Evolutionary conservation across 2,888 invertebrate genomes (phyloP).

Genomic region (Kryphioiulus occultus): DNA sequence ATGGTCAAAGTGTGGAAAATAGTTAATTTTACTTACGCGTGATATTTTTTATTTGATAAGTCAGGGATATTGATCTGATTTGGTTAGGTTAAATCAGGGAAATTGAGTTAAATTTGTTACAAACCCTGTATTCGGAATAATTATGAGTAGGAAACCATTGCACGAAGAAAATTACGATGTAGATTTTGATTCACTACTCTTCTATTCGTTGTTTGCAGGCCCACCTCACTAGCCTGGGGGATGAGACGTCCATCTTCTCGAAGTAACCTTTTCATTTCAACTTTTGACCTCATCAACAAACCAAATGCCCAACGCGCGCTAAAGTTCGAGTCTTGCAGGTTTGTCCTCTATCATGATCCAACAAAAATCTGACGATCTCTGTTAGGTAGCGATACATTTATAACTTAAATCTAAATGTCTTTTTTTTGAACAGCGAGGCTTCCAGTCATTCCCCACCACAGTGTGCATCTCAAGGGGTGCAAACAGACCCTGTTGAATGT

Average conservation of each 20-base stretch:
- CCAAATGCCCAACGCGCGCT: constrained; percentile 41
- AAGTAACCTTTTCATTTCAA: constrained; percentile 53
- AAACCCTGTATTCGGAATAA: no score
- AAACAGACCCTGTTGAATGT: constrained; percentile 7
- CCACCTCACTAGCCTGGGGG: constrained; percentile 94
- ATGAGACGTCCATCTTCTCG: constrained; percentile 86
- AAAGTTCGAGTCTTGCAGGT: constrained; percentile 50
- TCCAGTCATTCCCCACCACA: not conserved
- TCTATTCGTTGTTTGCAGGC: constrained; percentile 63
- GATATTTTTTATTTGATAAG: no score
- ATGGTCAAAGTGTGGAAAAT: no score
- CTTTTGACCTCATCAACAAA: constrained; percentile 42
- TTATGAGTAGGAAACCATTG: no score
- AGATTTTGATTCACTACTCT: not conserved
- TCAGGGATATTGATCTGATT: no score
- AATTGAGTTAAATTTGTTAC: no score
- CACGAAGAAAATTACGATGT: not conserved
- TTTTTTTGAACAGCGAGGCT: constrained; percentile 35
- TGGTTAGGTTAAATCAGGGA: no score
- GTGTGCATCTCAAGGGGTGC: constrained; percentile 32
- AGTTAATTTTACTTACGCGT: no score
- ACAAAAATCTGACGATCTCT: not conserved
- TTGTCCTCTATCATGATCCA: not conserved
- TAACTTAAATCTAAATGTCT: no score
- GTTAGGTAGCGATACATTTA: not conserved